These are phyloP conservation scores for Dryas iulia DNA, from an alignment of 1,140 invertebrate genomes.

Conservation along the genomic window DNA sequence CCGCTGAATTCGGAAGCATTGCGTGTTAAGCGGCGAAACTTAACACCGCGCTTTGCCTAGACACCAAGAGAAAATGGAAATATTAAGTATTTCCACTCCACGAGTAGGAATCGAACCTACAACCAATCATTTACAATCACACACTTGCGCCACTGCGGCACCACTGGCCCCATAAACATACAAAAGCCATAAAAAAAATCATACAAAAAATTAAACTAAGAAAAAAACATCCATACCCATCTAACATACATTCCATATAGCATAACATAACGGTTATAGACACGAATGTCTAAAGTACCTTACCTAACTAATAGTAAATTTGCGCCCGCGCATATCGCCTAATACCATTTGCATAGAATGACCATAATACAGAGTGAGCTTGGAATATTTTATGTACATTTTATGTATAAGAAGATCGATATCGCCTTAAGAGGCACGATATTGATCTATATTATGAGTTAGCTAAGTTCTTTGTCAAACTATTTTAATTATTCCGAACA, in stretches of 20 bases:
- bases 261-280: conserved; percentile 42
- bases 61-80: too few relatives aligned
- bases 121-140: too few relatives aligned
- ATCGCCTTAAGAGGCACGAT: not conserved
- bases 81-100: too few relatives aligned
- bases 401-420: not conserved
- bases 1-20: too few relatives aligned
- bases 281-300: conserved; percentile 40
- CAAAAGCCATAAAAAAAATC: not conserved
- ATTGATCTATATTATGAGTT: not conserved
- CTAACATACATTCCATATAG: conserved; percentile 37
- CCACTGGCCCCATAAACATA: too few relatives aligned
- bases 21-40: too few relatives aligned
- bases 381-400: not conserved
- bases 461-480: not conserved
- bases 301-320: conserved; percentile 56
- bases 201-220: not conserved
- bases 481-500: not conserved
- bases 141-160: too few relatives aligned
- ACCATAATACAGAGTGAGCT: conserved; percentile 44
- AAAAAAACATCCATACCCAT: conserved; percentile 3
- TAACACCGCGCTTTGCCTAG: too few relatives aligned
- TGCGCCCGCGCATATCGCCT: conserved; percentile 51
- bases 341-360: conserved; percentile 68
- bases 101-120: too few relatives aligned